A percentile compares a stretch with the other conserved stretches of the same genome.
These are phyloP conservation scores for Anhinga anhinga DNA, from an alignment of 2,113 vertebrate species.

Conservation along the genomic window DNA sequence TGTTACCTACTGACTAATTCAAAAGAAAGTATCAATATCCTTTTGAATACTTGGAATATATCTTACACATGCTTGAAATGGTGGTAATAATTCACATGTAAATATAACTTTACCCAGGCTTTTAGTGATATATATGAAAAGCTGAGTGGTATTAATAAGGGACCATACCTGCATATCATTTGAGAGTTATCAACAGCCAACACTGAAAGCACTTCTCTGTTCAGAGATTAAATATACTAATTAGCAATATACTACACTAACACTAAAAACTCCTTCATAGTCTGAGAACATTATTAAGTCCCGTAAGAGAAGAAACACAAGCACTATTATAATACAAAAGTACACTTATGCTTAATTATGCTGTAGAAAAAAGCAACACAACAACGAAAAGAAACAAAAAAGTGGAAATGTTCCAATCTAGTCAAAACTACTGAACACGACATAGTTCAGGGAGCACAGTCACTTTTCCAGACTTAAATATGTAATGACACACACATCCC, in stretches of 20 bases:
- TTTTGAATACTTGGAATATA: background rate
- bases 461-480: background rate
- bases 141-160: background rate
- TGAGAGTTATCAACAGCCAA: background rate
- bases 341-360: background rate
- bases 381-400: background rate
- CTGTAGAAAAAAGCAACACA: background rate
- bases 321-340: background rate
- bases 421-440: background rate
- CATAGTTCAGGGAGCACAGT: background rate
- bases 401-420: background rate
- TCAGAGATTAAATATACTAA: background rate
- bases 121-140: background rate
- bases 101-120: background rate
- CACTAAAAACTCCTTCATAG: background rate
- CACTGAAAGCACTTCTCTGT: background rate
- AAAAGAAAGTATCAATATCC: background rate
- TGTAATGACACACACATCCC: fast-evolving
- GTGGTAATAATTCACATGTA: background rate
- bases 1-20: background rate
- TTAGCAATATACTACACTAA: background rate
- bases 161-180: background rate
- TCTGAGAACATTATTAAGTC: background rate
- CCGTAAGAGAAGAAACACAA: background rate
- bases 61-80: background rate